Conservation (phyloP, 1,140 invertebrate genomes). For the Pemphigus obesinymphae region DNA sequence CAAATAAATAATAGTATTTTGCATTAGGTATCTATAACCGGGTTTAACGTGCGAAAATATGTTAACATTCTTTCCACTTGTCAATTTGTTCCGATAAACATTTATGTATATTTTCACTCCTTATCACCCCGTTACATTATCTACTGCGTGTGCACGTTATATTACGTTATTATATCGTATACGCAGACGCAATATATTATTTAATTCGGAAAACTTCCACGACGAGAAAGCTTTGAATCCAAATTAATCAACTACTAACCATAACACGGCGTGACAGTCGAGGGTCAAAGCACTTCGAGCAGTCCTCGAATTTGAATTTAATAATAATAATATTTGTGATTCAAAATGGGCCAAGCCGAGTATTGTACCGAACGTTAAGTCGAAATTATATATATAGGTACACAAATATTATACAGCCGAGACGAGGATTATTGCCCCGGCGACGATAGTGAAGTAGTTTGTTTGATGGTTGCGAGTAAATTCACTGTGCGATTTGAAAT, state of each 20-base stretch:
- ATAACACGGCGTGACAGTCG: background rate
- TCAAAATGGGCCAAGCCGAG: background rate
- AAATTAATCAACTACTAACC: background rate
- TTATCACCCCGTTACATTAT: too few relatives aligned
- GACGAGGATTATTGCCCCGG: background rate
- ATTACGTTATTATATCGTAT: too few relatives aligned
- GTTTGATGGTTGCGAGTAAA: background rate
- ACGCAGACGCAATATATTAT: background rate
- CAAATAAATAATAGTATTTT: too few relatives aligned
- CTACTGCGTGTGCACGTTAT: too few relatives aligned
- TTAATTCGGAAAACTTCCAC: background rate
- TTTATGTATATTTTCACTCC: background rate
- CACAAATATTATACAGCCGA: too few relatives aligned
- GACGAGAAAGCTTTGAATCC: background rate
- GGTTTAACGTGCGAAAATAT: too few relatives aligned
- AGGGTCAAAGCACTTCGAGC: background rate
- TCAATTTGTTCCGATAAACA: background rate
- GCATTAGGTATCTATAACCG: too few relatives aligned
- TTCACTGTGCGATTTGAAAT: background rate
- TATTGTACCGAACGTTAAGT: too few relatives aligned
- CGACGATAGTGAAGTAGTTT: background rate
- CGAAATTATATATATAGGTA: background rate
- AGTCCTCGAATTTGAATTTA: background rate
- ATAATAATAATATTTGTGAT: background rate
- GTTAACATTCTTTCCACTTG: too few relatives aligned